These are phyloP conservation scores for Malurus alboscapulatus DNA, from an alignment of 2,113 vertebrate species.

Conservation along the genomic window DNA sequence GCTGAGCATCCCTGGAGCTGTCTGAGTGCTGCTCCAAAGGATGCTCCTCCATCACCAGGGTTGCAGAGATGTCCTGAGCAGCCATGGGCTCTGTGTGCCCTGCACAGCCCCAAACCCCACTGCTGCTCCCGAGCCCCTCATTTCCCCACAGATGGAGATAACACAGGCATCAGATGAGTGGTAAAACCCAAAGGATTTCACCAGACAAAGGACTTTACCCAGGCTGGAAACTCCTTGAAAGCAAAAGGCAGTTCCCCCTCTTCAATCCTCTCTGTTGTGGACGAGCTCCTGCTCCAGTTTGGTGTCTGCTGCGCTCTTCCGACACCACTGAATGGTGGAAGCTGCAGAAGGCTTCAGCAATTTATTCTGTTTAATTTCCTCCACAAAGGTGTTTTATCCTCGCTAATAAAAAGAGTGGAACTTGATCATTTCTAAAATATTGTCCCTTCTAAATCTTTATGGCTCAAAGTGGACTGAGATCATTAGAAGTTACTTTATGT, in stretches of 20 bases:
- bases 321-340: not conserved
- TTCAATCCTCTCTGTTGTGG: not conserved
- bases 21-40: not conserved
- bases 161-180: rapidly evolving
- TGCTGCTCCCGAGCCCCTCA: rapidly evolving
- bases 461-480: constrained; percentile 67
- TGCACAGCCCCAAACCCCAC: not conserved
- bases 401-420: constrained; percentile 65
- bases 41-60: rapidly evolving
- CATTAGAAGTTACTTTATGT: constrained; percentile 63
- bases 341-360: constrained; percentile 20
- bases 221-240: not conserved
- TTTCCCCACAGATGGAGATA: not conserved
- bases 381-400: constrained; percentile 65
- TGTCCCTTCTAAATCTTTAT: constrained; percentile 71
- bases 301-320: not conserved
- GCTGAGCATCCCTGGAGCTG: not conserved
- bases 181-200: not conserved
- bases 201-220: not conserved
- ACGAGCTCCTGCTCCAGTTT: not conserved
- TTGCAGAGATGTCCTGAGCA: not conserved
- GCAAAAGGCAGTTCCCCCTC: not conserved
- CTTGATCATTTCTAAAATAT: constrained; percentile 69
- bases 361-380: constrained; percentile 65
- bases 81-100: not conserved